These are phyloP conservation scores for Trinectes maculatus DNA, from an alignment of 2,113 vertebrate species.

Conservation along the genomic window DNA sequence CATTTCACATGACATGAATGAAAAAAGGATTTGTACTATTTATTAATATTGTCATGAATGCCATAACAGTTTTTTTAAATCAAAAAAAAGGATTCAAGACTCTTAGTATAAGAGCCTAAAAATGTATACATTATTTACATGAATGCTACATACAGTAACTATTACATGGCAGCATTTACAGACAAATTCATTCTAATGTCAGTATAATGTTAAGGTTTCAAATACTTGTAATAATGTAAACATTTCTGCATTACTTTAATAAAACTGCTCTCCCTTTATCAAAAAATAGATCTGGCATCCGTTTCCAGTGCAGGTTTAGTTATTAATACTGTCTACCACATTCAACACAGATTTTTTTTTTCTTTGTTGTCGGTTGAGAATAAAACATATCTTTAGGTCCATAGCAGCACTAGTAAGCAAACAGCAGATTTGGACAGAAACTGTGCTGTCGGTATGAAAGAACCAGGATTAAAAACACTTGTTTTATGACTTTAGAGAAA, in stretches of 20 bases:
- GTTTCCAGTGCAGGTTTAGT: slow-evolving; percentile 38
- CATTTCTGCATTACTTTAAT: slow-evolving; percentile 69
- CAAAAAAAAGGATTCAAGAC: slow-evolving; percentile 67
- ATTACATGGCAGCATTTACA: slow-evolving; percentile 71
- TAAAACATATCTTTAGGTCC: slow-evolving; percentile 43
- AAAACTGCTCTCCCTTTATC: slow-evolving; percentile 31
- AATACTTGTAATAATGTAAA: slow-evolving; percentile 78
- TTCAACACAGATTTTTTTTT: slow-evolving; percentile 28
- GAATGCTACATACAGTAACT: slow-evolving; percentile 53
- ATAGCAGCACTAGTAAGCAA: slow-evolving; percentile 63
- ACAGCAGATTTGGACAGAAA: slow-evolving; percentile 1
- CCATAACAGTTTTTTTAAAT: slow-evolving; percentile 67
- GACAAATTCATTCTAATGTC: slow-evolving; percentile 62
- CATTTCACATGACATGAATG: neutral
- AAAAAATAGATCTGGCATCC: slow-evolving; percentile 17
- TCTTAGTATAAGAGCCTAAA: slow-evolving; percentile 78
- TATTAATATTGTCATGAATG: slow-evolving; percentile 75
- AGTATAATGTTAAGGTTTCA: slow-evolving; percentile 49
- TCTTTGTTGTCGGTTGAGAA: slow-evolving; percentile 18
- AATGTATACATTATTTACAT: slow-evolving; percentile 77
- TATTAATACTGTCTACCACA: slow-evolving; percentile 36
- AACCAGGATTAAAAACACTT: slow-evolving; percentile 17
- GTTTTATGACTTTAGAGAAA: neutral
- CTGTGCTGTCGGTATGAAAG: slow-evolving; percentile 10
- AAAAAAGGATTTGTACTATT: slow-evolving; percentile 62